Conservation (phyloP, 2,113 vertebrate species). For the Sardina pilchardus region DNA sequence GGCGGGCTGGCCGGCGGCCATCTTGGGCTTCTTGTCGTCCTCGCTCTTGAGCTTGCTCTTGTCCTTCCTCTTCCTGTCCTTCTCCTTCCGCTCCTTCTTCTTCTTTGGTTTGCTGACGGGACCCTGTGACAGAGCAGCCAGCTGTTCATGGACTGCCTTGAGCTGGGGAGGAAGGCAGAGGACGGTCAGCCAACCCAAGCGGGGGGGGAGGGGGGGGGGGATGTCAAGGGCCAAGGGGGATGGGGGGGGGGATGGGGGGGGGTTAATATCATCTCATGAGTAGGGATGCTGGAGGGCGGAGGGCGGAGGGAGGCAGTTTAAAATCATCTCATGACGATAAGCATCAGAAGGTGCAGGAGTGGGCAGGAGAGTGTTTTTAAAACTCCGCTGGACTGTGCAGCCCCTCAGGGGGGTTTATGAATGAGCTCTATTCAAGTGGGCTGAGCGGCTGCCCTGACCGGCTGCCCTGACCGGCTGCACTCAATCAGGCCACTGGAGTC, state of each 20-base stretch:
- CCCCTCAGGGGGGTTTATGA: neutral
- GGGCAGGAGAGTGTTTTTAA: neutral
- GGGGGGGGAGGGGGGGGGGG: constrained; percentile 14
- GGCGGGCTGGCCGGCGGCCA: constrained; percentile 79
- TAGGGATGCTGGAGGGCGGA: neutral
- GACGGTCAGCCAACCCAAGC: constrained; percentile 30
- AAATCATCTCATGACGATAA: neutral
- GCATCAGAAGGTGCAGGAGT: neutral
- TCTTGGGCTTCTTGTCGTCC: constrained; percentile 74
- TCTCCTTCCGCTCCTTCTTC: constrained; percentile 96
- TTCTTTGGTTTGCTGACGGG: constrained; percentile 99
- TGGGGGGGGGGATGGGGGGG: neutral
- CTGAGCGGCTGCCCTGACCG: no score
- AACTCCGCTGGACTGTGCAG: neutral
- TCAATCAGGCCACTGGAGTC: neutral
- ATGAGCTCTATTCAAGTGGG: neutral
- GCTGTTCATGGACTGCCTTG: constrained; percentile 96
- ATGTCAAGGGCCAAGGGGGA: neutral
- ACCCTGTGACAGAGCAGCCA: constrained; percentile 94
- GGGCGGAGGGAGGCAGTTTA: no score
- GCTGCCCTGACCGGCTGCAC: neutral
- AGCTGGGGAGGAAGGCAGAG: constrained; percentile 72
- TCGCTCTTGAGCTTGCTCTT: constrained; percentile 71
- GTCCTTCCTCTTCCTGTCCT: constrained; percentile 83
- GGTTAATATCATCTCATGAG: neutral